Base-by-base conservation (phyloP, 2,888 invertebrate species). In the Ormyrus pomaceus region DNA sequence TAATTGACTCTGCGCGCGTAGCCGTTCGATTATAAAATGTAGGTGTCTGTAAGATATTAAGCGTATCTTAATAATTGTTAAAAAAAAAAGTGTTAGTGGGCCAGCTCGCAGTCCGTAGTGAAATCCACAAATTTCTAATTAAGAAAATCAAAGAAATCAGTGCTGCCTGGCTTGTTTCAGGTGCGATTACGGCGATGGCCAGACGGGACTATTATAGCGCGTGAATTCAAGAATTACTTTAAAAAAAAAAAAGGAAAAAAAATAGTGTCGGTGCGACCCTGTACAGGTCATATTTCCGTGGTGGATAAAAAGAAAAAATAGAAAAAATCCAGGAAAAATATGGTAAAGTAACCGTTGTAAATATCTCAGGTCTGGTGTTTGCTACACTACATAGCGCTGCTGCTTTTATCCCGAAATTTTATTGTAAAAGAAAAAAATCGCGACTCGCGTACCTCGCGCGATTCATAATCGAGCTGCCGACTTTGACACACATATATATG, bases 1-100 rank as follows among this genome's bases (percentile, higher is more conserved):
- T 87, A 87, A 86, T 85, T 84, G 84, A 85, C 83, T 85, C 85
- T 84, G 75, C 80, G 85, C 82, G 85, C 82, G 77, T 83, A 86
- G 83, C 83, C 79, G 83, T 82, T 85, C 82, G 84, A 84, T 86
- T 84, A 82, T 79, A 84, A 83, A 81, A 61, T 78, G 77, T 82
- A 79, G 78, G 72, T 83, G 80, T 82, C 77, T 84, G 83, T 83
- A 83, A 83, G 77, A 80, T 81, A 82, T 80, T 77, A 68, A 69
- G 13, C 72, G 79, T 76, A 82, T 79, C 80, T 78, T 82, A 76
- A 78, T 68, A 79, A 77, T 79, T 81, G 70, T 74, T 81, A 79
- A 81, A 77, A 7, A 77, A 7, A 19, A 19, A 77, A 75, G 56
- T 68, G 71, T 66, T 75, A 70, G 75, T 69, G 77, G 61, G 64